Base-by-base conservation (phyloP, 2,113 vertebrate species). In the Laticauda colubrina region DNA sequence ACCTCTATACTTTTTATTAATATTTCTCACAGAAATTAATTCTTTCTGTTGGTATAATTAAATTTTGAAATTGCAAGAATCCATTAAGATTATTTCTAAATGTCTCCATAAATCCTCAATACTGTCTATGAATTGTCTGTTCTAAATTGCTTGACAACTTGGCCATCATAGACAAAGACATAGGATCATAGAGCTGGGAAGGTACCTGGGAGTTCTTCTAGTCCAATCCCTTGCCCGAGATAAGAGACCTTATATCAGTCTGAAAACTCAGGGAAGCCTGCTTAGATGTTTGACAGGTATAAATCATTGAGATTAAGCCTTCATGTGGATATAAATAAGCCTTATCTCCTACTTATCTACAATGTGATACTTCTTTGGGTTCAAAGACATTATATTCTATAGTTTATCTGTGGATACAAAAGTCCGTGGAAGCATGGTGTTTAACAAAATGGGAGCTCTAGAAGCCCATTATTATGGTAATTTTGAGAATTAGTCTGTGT, bases 1-100 rank as follows among this genome's bases (percentile, higher is more conserved):
- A 2, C 59, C 53, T 15, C 15, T 89, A 20, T 4, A 26, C 61
- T 85, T 43, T 89, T 87, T 53, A 51, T 34, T 85, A 29, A 11
- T 57, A 3, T 57, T 94, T 51, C 57, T 95, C 94, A 61, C 23
- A 69, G 45, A 93, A 55, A n/a, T 61, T 85, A 53, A 53, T 2
- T n/a, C 34, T 92, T 93, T 91, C 43, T 11, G 88, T 9, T 0
- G 20, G 15, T 45, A 69, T 21, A 14, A 90, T 24, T 92, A 51
- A 57, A 11, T 21, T 92, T 90, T 64, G 85, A 14, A 10, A 9
- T n/a, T 88, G 26, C 86, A 90, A 56, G 51, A 26, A 48, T 51
- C 48, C 26, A 54, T 75, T 53, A 64, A 64, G 53, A 15, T n/a
- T 64, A 45, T 14, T 87, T 21, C 57, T 69, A 18, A 87, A 91